Conservation (phyloP, 2,888 invertebrate genomes). For the Piscicola geometra region DNA sequence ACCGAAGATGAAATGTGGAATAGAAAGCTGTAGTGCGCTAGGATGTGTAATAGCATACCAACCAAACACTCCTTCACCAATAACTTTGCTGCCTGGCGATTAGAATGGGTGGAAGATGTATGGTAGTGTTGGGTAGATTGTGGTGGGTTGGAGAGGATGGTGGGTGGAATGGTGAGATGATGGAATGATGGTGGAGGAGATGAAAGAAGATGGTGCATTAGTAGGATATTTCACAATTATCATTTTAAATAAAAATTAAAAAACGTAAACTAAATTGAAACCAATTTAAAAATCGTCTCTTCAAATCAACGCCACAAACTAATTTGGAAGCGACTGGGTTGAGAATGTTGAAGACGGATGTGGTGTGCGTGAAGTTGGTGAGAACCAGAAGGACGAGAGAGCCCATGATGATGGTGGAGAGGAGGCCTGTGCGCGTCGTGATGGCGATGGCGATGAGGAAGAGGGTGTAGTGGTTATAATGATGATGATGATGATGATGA, state of each 20-base stretch:
- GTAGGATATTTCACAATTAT: too few relatives aligned
- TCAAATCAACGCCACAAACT: too few relatives aligned
- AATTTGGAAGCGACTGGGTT: background rate
- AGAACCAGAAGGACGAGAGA: background rate
- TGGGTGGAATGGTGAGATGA: background rate
- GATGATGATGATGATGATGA: slow-evolving; percentile 29
- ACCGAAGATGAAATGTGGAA: slow-evolving; percentile 13
- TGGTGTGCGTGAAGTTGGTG: background rate
- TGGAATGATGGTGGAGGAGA: background rate
- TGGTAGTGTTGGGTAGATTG: background rate
- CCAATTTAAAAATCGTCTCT: too few relatives aligned
- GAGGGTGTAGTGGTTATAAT: background rate
- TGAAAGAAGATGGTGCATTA: background rate
- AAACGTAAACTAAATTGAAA: too few relatives aligned
- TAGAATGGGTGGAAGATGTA: background rate
- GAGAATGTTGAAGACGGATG: background rate
- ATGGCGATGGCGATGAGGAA: background rate
- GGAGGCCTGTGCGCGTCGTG: background rate
- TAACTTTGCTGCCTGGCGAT: background rate
- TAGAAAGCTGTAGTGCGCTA: slow-evolving; percentile 9
- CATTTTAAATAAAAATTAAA: too few relatives aligned
- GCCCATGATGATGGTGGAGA: background rate
- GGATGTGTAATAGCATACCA: background rate
- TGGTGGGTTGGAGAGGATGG: background rate
- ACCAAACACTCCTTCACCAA: background rate